Evolutionary conservation across 2,888 invertebrate genomes (phyloP).

Genomic region (Catocala nupta): DNA sequence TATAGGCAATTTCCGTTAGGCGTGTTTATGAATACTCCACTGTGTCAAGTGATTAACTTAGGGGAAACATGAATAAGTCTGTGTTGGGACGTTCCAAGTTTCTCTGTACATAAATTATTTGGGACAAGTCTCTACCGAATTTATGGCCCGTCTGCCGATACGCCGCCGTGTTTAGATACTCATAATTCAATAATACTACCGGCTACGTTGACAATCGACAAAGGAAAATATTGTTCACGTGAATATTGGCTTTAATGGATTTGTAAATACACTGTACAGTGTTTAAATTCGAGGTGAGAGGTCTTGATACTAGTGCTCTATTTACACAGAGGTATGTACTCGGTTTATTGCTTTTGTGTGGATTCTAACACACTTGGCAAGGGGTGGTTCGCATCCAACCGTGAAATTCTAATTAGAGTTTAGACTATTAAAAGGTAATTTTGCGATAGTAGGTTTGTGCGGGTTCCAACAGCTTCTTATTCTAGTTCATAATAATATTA

Average conservation of each 20-base stretch:
- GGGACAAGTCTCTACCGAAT: conserved; percentile 65
- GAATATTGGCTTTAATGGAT: conserved; percentile 53
- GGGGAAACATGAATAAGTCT: conserved; percentile 66
- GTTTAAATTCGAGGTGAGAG: conserved; percentile 23
- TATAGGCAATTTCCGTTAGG: conserved; percentile 50
- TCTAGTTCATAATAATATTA: too few relatives aligned
- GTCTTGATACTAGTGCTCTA: conserved; percentile 25
- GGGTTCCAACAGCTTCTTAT: too few relatives aligned
- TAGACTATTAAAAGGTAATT: too few relatives aligned
- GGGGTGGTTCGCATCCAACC: too few relatives aligned
- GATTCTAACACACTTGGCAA: too few relatives aligned
- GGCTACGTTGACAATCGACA: conserved; percentile 58
- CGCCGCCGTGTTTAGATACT: conserved; percentile 56
- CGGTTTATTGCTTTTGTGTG: too few relatives aligned
- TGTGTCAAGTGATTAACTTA: conserved; percentile 68
- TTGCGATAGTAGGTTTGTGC: too few relatives aligned
- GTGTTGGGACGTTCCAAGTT: conserved; percentile 58
- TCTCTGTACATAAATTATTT: conserved; percentile 69
- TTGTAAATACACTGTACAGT: conserved; percentile 41
- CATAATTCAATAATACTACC: conserved; percentile 63
- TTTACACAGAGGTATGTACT: background rate
- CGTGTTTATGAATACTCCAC: conserved; percentile 59
- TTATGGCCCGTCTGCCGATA: conserved; percentile 62
- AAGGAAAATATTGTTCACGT: conserved; percentile 54
- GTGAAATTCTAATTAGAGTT: too few relatives aligned